A percentile compares a stretch with the other conserved stretches of the same genome.
Evolutionary conservation across 2,797 vertebrate species (phyloP).

Genomic region (Coregonus suidteri): DNA sequence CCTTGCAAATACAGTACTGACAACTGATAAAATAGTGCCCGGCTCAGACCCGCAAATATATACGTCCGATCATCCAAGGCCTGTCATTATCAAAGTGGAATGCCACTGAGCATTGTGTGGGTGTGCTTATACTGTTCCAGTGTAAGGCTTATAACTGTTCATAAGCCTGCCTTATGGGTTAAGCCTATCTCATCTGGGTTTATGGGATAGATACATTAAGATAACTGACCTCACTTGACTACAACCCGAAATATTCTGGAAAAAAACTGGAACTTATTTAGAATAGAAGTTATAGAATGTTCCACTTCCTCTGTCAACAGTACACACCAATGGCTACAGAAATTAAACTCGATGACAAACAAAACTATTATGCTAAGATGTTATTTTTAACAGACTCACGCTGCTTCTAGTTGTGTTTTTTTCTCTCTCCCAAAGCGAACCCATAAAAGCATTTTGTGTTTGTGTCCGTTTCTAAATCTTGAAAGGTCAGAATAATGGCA

Average conservation of each 20-base stretch:
- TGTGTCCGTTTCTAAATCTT: neutral
- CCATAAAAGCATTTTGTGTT: neutral
- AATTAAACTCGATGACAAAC: neutral
- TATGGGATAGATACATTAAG: too few species aligned
- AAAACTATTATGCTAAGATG: neutral
- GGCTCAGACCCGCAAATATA: neutral
- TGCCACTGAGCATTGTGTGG: neutral
- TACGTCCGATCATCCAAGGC: neutral
- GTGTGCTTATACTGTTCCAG: neutral
- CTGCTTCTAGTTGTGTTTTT: neutral
- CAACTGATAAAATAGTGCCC: neutral
- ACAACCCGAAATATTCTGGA: too few species aligned
- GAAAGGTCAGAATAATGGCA: neutral
- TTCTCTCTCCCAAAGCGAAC: neutral
- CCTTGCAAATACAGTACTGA: too few species aligned
- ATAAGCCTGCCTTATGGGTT: neutral
- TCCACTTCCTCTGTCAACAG: neutral
- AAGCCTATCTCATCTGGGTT: neutral
- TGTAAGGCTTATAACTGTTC: neutral
- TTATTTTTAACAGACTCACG: neutral
- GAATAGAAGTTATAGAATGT: neutral
- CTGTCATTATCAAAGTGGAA: conserved; percentile 6
- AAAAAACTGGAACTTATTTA: too few species aligned
- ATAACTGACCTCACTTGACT: conserved; percentile 1
- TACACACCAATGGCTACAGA: neutral